Conservation (phyloP, 1,140 invertebrate species). For the Sycophaga agraensis region DNA sequence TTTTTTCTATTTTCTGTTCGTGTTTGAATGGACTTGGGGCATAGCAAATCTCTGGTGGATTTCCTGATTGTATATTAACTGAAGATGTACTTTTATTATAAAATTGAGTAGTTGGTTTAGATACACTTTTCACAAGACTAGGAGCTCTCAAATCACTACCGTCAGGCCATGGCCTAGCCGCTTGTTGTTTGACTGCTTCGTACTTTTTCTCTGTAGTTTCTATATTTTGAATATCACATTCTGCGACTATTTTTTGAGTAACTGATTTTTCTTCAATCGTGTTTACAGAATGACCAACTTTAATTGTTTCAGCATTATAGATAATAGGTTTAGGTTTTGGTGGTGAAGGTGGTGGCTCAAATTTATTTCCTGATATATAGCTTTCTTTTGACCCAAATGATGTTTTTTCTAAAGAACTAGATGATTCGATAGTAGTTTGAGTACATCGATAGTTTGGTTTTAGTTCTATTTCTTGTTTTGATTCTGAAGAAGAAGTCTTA, state of each 20-base stretch:
- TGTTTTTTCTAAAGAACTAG: constrained; percentile 44
- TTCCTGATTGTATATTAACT: constrained; percentile 61
- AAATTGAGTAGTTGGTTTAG: constrained; percentile 39
- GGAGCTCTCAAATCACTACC: constrained; percentile 60
- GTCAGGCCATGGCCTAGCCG: constrained; percentile 47
- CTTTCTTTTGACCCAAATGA: constrained; percentile 48
- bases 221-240: constrained; percentile 46
- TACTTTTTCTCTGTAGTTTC: constrained; percentile 50
- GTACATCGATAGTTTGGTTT: constrained; percentile 43
- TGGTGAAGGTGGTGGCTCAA: constrained; percentile 34
- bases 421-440: constrained; percentile 48
- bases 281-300: constrained; percentile 55
- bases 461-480: constrained; percentile 43
- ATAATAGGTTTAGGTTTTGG: constrained; percentile 45
- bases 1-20: constrained; percentile 61
- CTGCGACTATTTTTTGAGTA: constrained; percentile 45
- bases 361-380: constrained; percentile 37
- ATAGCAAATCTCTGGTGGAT: constrained; percentile 67
- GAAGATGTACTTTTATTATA: constrained; percentile 36
- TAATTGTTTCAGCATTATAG: constrained; percentile 56
- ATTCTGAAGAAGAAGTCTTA: constrained; percentile 46
- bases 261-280: constrained; percentile 46
- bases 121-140: constrained; percentile 53
- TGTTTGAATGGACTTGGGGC: constrained; percentile 52
- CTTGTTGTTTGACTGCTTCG: constrained; percentile 49